Percentiles rank a stretch among this genome's conserved stretches.
These are phyloP conservation scores for Phallusia fumigata DNA, from an alignment of 23 tunicate species.

Conservation along the genomic window DNA sequence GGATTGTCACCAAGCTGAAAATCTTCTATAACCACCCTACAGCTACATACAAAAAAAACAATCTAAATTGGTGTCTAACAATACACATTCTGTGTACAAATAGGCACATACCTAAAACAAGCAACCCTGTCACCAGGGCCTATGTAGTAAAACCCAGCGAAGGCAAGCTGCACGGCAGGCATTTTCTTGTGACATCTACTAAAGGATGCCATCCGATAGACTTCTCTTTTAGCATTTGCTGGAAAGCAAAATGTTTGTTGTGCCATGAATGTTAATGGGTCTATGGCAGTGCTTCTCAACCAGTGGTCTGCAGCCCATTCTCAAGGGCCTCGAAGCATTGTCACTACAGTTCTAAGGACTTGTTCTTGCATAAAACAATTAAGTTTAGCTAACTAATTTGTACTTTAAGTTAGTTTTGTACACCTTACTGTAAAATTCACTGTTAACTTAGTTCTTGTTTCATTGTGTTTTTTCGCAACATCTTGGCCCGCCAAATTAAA, in stretches of 20 bases:
- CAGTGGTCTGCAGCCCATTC: too few species aligned
- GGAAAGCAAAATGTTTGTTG: not conserved
- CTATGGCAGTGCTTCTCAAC: too few species aligned
- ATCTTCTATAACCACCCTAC: conserved; percentile 29
- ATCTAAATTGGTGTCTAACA: not conserved
- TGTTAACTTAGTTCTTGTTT: too few species aligned
- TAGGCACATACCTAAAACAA: conserved; percentile 29
- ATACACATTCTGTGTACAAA: not conserved
- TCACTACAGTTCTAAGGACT: too few species aligned
- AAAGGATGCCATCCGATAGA: conserved; percentile 33
- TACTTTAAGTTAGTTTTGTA: too few species aligned
- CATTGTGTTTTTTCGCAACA: too few species aligned
- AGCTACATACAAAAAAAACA: conserved; percentile 11
- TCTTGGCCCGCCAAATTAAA: too few species aligned
- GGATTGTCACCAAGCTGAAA: conserved; percentile 18
- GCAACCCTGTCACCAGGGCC: conserved; percentile 36
- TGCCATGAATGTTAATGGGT: too few species aligned
- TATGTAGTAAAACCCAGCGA: conserved; percentile 41
- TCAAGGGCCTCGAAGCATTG: too few species aligned
- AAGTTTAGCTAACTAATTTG: too few species aligned
- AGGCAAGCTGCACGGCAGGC: conserved; percentile 19
- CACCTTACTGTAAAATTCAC: too few species aligned
- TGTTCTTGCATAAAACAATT: too few species aligned
- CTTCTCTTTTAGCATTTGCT: conserved; percentile 20
- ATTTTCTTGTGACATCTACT: not conserved